Base-by-base conservation (phyloP, 2,888 invertebrate genomes). In the Noctua fimbriata region DNA sequence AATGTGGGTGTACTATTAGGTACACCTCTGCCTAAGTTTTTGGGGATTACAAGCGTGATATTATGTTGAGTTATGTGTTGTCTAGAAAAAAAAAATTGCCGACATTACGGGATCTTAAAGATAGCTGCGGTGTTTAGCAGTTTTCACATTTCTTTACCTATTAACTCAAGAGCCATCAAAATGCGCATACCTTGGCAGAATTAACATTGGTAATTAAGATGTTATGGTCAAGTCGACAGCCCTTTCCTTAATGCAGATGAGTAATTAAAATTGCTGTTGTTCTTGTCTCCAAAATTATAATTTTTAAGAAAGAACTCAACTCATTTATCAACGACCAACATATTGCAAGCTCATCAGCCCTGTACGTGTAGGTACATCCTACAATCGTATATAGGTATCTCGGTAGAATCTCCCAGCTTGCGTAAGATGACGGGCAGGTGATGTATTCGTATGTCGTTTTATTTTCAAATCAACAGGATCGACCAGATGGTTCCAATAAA, bases 391-490 rank as follows among this genome's bases (percentile, higher is more conserved):
- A 10, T 49, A 66, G 16, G 76, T 60, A 32, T 67, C 24, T 36
- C 9, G 9, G 66, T 14, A 41, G 55, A 47, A 75, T 76, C 60
- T 67, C 14, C 10, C 85, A 84, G 71, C 82, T 85, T 85, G 85
- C 72, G 44, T 52, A n/a, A 76, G 72, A 81, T 72, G 76, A 47
- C 21, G 14, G 32, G 74, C 84, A 84, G 84, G 73, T 84, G 86
- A 78, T 85, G 69, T 52, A 78, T 47, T 58, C 52, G 3, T 41
- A 24, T 16, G 10, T 63, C 36, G 63, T 85, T 63, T 85, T 79
- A 73, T 82, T 82, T 71, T 82, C 41, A 1, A 52, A 69, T 71
- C 69, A 74, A 78, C 69, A 70, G 52, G 60, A 66, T 86, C 52
- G 5, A 75, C 52, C 85, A 79, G 75, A 79, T 86, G 79, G 66